These are phyloP conservation scores for Promerops cafer DNA, from an alignment of 2,113 vertebrate species.

Conservation along the genomic window DNA sequence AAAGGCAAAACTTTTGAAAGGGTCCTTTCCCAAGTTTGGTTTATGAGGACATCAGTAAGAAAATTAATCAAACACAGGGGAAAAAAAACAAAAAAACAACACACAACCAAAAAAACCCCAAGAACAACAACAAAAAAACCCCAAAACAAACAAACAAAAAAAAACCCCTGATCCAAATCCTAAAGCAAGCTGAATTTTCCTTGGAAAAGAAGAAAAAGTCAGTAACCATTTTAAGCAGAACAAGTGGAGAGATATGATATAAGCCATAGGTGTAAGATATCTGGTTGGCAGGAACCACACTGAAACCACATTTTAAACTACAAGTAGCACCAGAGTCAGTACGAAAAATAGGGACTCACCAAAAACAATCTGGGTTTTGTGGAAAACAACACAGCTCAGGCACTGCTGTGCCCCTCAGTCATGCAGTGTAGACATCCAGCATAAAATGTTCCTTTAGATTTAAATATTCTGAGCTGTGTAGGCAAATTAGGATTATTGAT, in stretches of 20 bases:
- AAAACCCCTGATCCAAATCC: neutral
- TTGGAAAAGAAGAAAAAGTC: neutral
- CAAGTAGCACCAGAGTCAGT: neutral
- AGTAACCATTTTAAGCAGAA: neutral
- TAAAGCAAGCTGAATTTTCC: neutral
- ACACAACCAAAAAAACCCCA: too few relatives aligned
- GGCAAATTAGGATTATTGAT: neutral
- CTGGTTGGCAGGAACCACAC: neutral
- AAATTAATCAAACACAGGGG: neutral
- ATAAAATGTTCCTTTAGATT: neutral
- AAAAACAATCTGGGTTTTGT: neutral
- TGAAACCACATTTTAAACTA: neutral
- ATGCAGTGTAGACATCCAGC: neutral
- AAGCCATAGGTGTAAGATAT: neutral
- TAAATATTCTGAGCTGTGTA: neutral
- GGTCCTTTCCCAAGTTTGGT: neutral
- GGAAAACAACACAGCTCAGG: neutral
- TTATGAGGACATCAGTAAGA: neutral
- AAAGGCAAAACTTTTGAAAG: neutral
- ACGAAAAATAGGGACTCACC: neutral
- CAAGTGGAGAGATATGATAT: neutral
- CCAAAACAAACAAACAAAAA: neutral
- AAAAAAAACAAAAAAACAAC: neutral
- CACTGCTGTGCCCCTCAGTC: rapidly evolving
- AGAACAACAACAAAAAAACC: neutral